Percentiles rank a stretch among this genome's conserved stretches.
phyloP scores from a whole-genome alignment of 2,888 invertebrate species.

The Xanthia togata region DNA sequence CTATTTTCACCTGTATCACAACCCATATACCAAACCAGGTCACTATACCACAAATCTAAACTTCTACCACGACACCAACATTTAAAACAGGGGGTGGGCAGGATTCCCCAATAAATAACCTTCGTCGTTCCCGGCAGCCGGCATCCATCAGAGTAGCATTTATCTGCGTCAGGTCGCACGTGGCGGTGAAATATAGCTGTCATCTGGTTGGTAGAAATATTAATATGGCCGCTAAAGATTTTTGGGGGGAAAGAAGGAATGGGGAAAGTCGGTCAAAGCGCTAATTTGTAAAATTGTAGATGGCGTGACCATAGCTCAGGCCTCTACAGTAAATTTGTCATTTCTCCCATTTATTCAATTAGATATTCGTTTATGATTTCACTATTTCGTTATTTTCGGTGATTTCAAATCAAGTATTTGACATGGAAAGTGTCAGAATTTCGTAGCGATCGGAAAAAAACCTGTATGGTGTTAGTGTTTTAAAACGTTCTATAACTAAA shows the following conservation, averaged over 20 bases:
- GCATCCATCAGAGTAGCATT: conserved; percentile 53
- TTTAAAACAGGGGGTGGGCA: conserved; percentile 28
- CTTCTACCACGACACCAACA: background rate
- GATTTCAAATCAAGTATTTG: too few relatives aligned
- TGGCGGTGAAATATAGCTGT: conserved; percentile 44
- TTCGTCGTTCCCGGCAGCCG: conserved; percentile 31
- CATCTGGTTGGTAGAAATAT: conserved; percentile 30
- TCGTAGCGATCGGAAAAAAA: too few relatives aligned
- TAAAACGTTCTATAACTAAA: too few relatives aligned
- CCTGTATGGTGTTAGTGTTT: too few relatives aligned
- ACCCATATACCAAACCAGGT: background rate
- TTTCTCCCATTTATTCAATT: too few relatives aligned
- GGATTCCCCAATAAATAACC: conserved; percentile 47
- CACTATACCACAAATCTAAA: background rate
- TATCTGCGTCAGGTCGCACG: conserved; percentile 46
- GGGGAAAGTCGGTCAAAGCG: background rate
- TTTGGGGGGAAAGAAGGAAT: background rate
- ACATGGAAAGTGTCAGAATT: too few relatives aligned
- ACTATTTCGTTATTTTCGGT: too few relatives aligned
- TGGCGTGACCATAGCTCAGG: background rate
- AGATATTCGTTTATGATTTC: too few relatives aligned
- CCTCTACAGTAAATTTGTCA: too few relatives aligned
- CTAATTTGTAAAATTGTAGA: background rate
- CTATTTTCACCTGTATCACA: background rate
- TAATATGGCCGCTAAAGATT: conserved; percentile 34